Evolutionary conservation across 2,888 invertebrate genomes (phyloP), one percentile per base, ranked within the genome.

Genomic region (Meliscaeva auricollis): DNA sequence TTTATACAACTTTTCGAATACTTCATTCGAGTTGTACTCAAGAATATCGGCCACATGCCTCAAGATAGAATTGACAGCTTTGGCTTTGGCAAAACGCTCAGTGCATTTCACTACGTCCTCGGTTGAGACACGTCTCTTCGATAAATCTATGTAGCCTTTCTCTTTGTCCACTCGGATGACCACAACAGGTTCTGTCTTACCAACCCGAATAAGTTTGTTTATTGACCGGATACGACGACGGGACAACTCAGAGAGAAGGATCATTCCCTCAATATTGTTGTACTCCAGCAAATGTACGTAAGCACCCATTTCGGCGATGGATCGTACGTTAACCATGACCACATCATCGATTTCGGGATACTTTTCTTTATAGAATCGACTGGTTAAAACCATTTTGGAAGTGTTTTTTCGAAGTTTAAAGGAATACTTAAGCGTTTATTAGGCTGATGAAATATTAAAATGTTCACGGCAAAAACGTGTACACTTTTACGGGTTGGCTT

Each of bases 121-220:
- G 0, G 97, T 96, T 0, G 99, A 99, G 1, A 99, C 99, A 93
- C 99, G 95, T 91, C 99, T 95, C 93, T 99, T 99, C 87, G 99
- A 99, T 89, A 99, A 94, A 95, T 99, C 99, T 92, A 99, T 99
- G 92, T 99, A 99, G 95, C 99, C 99, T 94, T 99, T 99, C 90
- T 99, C 99, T 94, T 99, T 98, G 92, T 99, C 99, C 22, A 99
- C 99, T 93, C 99, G 95, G 92, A 99, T 99, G 78, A 99, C 99
- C 58, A 99, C 99, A 15, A 99, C 99, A 30, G 99, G 99, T 92
- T 99, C 99, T 68, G 97, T 99, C 93, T 99, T 97, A 52, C 99
- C 99, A 66, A 99, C 98, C 88, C 99, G 95, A 91, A 99, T 99
- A 89, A 99, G 94, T 94, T 99, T 99, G 93, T 99, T 99, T 91